These are phyloP conservation scores for Rhinopithecus roxellana DNA, from an alignment of 2,113 vertebrate genomes.

Conservation along the genomic window DNA sequence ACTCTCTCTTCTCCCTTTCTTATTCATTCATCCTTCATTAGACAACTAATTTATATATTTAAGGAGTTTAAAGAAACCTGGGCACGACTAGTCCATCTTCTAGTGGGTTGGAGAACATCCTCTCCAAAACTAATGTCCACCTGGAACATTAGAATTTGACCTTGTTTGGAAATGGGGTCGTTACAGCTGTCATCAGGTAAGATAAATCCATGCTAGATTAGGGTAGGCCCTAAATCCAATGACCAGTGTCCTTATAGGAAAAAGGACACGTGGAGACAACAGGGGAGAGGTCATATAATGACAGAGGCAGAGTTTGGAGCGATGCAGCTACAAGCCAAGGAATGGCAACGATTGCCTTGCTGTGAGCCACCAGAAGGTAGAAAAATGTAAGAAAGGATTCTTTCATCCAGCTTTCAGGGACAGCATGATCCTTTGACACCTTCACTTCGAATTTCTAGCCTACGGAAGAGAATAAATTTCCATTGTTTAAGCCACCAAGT, in stretches of 20 bases:
- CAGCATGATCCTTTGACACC: background rate
- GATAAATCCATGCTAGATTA: background rate
- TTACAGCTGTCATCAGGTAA: background rate
- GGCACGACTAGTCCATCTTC: background rate
- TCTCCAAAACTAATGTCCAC: background rate
- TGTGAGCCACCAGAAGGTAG: background rate
- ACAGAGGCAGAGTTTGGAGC: background rate
- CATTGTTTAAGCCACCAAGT: background rate
- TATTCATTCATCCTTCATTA: background rate
- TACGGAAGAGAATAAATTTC: background rate
- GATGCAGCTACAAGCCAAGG: background rate
- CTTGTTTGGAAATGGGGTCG: background rate
- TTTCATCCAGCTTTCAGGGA: background rate
- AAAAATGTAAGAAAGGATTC: background rate
- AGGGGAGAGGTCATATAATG: background rate
- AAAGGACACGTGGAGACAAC: background rate
- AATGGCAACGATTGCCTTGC: background rate
- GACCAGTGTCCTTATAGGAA: background rate
- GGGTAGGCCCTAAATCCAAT: background rate
- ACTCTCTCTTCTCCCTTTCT: background rate
- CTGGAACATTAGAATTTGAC: background rate
- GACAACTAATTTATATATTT: background rate
- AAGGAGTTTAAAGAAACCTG: background rate
- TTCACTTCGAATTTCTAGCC: background rate
- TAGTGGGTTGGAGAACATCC: background rate